Percentiles rank a stretch among this genome's conserved stretches.
phyloP scores from a whole-genome alignment of 2,797 vertebrate species.

The Thalassophryne amazonica region DNA sequence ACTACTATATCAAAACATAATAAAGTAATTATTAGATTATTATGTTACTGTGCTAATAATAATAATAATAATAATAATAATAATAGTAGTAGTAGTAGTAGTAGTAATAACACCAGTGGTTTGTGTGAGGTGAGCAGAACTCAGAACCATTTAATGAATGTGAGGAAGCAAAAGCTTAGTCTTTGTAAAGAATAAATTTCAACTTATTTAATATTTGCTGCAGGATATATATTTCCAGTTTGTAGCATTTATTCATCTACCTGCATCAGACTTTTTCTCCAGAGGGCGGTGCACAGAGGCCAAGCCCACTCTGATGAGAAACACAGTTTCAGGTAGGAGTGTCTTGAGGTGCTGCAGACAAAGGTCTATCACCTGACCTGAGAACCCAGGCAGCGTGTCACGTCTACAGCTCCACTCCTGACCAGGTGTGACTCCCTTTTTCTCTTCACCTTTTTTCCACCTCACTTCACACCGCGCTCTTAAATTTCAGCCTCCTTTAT shows the following conservation, averaged over 20 bases:
- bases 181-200: background rate
- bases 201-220: background rate
- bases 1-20: no score
- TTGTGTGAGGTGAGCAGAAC: no score
- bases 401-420: constrained; percentile 44
- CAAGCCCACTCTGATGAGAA: constrained; percentile 16
- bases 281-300: background rate
- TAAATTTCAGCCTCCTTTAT: constrained; percentile 74
- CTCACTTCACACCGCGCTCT: constrained; percentile 70
- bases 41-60: no score
- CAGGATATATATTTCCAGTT: background rate
- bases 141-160: background rate
- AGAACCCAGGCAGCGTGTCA: constrained; percentile 55
- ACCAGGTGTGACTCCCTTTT: constrained; percentile 77
- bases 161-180: background rate
- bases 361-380: constrained; percentile 60
- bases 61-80: no score
- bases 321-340: constrained; percentile 61
- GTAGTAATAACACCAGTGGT: no score
- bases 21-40: no score
- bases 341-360: constrained; percentile 48
- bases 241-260: background rate
- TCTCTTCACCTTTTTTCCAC: constrained; percentile 69
- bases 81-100: no score
- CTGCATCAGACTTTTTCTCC: constrained; percentile 3